Base-by-base conservation (phyloP, 1,140 invertebrate species). In the Wasmannia auropunctata region DNA sequence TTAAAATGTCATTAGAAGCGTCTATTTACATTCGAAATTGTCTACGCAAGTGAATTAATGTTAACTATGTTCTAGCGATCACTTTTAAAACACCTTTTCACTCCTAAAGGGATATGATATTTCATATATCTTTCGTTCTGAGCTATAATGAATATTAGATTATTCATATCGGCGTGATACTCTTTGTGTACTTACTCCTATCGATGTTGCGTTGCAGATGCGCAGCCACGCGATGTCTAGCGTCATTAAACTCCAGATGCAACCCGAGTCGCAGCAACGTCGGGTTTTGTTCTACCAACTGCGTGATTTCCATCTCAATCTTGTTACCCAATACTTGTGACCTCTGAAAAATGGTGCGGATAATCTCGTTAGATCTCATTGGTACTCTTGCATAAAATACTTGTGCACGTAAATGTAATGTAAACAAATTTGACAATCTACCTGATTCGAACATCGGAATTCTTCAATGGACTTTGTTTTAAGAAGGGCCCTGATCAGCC, bases 281-380 rank as follows among this genome's bases (percentile, higher is more conserved):
- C 25, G 98, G 97, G 96, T 99, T 99, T 93, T 98, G 97, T 95
- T 99, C 98, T 84, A 99, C 97, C 88, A 99, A 95, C 92, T 98
- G 97, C 62, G 98, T 98, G 88, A 99, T 98, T 96, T 99, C 98
- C 98, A 99, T 99, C 96, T 99, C 99, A 89, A 98, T 98, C 96
- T 99, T 99, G 95, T 99, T 99, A 91, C 99, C 99, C 90, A 99
- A 96, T 84, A 99, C 97, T 96, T 98, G 97, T 91, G 98, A 98
- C 96, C 98, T 97, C 98, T 99, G 95, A 2, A 67, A 10, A 56
- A 75, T 60, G 4, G 77, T 76, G 1, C 11, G n/a, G 60, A 85
- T 10, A 46, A n/a, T 40, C 6, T 63, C 31, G n/a, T 37, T 51
- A 72, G 10, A 75, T 72, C 49, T 85, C 11, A 14, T 31, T 65